Evolutionary conservation across 2,113 vertebrate genomes (phyloP), one percentile per base, ranked within the genome.

Genomic region (Sitta europaea): DNA sequence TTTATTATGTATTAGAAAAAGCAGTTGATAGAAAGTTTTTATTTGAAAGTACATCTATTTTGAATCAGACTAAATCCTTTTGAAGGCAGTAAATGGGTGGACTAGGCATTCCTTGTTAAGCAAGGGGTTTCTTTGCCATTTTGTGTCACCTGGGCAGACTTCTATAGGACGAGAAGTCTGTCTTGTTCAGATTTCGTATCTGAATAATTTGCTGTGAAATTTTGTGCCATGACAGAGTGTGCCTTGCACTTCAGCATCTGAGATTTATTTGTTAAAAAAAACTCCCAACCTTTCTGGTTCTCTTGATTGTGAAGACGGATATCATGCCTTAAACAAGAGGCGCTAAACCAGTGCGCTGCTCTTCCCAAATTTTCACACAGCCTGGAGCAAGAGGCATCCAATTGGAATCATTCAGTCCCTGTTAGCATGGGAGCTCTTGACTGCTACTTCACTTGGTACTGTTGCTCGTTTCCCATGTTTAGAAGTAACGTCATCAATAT

Each of bases 261-360:
- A 95, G 54, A 48, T 87, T 92, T 89, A 81, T 86, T 94, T 93
- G 74, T 87, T 78, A 35, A 86, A 79, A 79, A 38, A 54, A 59
- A 47, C n/a, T n/a, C n/a, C n/a, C n/a, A n/a, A n/a, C n/a, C 82
- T 71, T 84, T 68, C 72, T 87, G 48, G 5, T 38, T 58, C 48
- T 59, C 66, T 67, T 7, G 4, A 20, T 67, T 22, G 84, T 71
- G 70, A 87, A 78, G 80, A 78, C 0, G 6, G 53, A 57, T 68
- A 81, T 83, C 73, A 67, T 91, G 61, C 65, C 55, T 78, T 75
- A 57, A 89, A 91, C 35, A 68, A 57, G 87, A 90, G 73, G 84
- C 3, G 81, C 57, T 92, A 94, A 94, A 91, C 24, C 81, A 35
- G 33, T 2, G 48, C 0, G 0, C 18, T 31, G 11, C 54, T 83